Conservation (phyloP, 2,797 vertebrate genomes). For the Onychomys leucogaster region DNA sequence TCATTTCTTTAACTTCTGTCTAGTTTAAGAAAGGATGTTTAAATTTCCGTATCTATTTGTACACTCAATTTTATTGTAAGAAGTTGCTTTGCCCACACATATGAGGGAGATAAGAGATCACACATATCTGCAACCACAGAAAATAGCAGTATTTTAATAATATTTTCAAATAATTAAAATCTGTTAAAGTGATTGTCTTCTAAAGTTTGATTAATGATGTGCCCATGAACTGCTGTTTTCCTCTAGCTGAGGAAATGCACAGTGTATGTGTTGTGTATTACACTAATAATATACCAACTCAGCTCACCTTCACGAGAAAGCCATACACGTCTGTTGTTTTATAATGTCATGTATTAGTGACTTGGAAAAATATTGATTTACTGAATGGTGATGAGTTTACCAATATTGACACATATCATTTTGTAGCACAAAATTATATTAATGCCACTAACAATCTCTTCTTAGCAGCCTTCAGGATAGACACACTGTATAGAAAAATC, state of each 20-base stretch:
- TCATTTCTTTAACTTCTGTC: not conserved
- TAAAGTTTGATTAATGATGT: not conserved
- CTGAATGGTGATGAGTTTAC: not conserved
- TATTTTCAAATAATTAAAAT: not conserved
- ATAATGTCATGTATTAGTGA: not conserved
- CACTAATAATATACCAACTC: not conserved
- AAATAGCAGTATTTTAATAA: not conserved
- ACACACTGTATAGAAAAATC: not conserved
- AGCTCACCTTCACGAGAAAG: not conserved
- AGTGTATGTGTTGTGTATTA: not conserved
- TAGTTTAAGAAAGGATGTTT: slow-evolving; percentile 19
- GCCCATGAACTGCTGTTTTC: not conserved
- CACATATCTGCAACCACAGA: not conserved
- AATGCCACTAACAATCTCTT: not conserved
- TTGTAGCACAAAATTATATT: not conserved
- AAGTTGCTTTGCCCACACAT: not conserved
- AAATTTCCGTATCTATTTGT: not conserved
- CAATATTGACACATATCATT: not conserved
- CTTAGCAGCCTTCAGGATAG: not conserved
- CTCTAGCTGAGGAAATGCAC: not conserved
- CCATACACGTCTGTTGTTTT: not conserved
- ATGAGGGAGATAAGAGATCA: not conserved
- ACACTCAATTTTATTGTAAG: not conserved
- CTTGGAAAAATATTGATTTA: not conserved
- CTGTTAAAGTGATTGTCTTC: not conserved